Base-by-base conservation (phyloP, 2,113 vertebrate genomes). In the Carettochelys insculpta region DNA sequence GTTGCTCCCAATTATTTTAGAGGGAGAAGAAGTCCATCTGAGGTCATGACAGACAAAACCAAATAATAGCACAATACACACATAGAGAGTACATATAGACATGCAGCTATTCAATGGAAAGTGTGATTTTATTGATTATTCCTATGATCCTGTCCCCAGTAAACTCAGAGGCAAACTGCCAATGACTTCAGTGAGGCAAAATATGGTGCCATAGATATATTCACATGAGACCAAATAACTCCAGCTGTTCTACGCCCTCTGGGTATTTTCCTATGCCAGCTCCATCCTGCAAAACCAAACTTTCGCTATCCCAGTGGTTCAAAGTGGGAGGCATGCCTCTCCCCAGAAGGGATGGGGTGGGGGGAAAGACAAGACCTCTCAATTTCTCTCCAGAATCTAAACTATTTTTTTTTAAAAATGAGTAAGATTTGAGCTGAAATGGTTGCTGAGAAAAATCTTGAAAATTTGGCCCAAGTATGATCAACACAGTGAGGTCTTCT, bases 141-240 rank as follows among this genome's bases (percentile, higher is more conserved):
- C 34, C 90, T 87, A 76, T 96, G 95, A 96, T 92, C 83, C 51
- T 87, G 76, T 80, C 88, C 88, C 48, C 82, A 29, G 38, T 81
- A 61, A 80, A 90, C 22, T 50, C 73, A 10, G 85, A 38, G 77
- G 80, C 38, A 38, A 90, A 65, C 77, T 48, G 75, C 17, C 79
- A 1, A 50, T 77, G 56, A 68, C 52, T 91, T 85, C 58, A 81
- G 34, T 0, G 0, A 2, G 17, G 31, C 65, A 86, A 19, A 82
- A 27, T 27, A 38, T 19, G 34, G 41, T 2, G 87, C 45, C 38
- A 1, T 48, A 83, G 78, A 31, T 3, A 43, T n/a, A 65, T 47
- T 6, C 0, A 1, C 82, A 48, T 45, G 22, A 50, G 41, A 31
- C 50, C 14, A 88, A 94, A 93, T 65, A 1, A 73, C 56, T 47